A percentile compares a stretch with the other conserved stretches of the same genome.
These are phyloP conservation scores for Rhyacichthys aspro DNA, from an alignment of 2,797 vertebrate species.

Conservation along the genomic window DNA sequence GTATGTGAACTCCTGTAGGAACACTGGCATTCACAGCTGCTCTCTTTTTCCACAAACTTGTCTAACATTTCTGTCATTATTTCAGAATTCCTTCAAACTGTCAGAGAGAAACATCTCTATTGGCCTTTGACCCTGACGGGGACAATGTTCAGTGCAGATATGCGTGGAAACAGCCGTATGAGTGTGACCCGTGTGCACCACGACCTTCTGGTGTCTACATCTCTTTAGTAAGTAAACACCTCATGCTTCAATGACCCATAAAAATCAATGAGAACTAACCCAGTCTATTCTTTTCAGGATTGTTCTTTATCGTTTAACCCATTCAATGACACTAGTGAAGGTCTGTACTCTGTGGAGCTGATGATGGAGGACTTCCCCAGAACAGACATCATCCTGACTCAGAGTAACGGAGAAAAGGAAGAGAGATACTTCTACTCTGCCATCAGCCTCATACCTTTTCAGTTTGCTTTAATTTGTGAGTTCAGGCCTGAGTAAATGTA, in stretches of 20 bases:
- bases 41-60: neutral
- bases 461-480: neutral
- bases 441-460: neutral
- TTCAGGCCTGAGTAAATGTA: too few relatives aligned
- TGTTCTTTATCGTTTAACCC: slow-evolving; percentile 6
- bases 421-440: neutral
- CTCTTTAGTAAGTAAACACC: neutral
- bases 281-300: neutral
- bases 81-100: slow-evolving; percentile 2
- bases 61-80: neutral
- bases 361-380: slow-evolving; percentile 37
- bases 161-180: neutral
- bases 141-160: neutral
- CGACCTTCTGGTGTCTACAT: neutral
- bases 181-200: slow-evolving; percentile 9
- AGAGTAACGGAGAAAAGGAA: neutral
- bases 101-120: neutral
- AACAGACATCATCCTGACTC: neutral
- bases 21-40: too few relatives aligned
- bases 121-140: neutral
- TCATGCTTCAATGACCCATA: neutral
- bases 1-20: too few relatives aligned
- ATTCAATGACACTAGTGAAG: neutral
- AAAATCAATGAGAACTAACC: neutral
- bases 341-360: slow-evolving; percentile 21